Percentiles rank a stretch among this genome's conserved stretches.
phyloP scores from a whole-genome alignment of 2,797 vertebrate genomes.

The Coccyzus lansbergi region DNA sequence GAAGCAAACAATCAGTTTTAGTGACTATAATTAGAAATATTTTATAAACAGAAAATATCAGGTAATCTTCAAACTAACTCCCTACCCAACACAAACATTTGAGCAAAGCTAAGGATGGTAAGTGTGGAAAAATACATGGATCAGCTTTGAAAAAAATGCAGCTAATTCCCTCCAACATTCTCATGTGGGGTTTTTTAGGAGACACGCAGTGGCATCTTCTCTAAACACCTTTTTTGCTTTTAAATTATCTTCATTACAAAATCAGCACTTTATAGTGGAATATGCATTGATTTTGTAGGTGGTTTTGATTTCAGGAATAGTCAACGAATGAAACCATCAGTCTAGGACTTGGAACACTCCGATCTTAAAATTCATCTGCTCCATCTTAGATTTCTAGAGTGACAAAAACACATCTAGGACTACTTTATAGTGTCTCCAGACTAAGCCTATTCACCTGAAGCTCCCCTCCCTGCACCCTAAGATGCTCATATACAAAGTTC shows the following conservation, averaged over 20 bases:
- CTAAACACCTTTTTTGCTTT: background rate
- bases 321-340: background rate
- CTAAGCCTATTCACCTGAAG: background rate
- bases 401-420: background rate
- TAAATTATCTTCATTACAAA: background rate
- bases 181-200: background rate
- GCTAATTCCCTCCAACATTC: background rate
- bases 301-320: background rate
- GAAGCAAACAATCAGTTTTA: background rate
- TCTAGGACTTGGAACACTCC: background rate
- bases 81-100: background rate
- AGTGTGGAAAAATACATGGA: background rate
- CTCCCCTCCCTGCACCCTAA: background rate
- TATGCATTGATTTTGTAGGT: background rate
- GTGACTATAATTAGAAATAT: background rate
- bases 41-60: background rate
- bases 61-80: background rate
- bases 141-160: background rate
- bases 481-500: background rate
- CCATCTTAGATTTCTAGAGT: background rate
- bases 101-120: background rate
- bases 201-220: background rate
- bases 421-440: background rate
- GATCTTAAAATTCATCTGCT: background rate
- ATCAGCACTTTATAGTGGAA: background rate